Conservation (phyloP, 2,797 vertebrate genomes). For the Rhinatrema bivittatum region DNA sequence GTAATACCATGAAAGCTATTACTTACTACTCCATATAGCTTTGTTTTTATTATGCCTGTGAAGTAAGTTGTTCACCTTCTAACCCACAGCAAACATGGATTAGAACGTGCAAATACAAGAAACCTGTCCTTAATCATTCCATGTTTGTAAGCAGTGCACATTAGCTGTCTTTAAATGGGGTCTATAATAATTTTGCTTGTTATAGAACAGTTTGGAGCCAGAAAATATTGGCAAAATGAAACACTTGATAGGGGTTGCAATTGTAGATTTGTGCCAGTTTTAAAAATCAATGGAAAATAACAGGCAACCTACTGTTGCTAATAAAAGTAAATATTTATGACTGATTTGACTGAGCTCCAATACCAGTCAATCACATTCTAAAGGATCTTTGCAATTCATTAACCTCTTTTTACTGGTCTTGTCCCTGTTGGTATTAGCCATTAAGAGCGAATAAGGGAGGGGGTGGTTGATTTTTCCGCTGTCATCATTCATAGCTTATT, state of each 20-base stretch:
- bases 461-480: constrained; percentile 82
- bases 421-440: constrained; percentile 91
- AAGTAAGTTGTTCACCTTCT: no score
- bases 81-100: no score
- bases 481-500: constrained; percentile 97
- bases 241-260: constrained; percentile 55
- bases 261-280: constrained; percentile 61
- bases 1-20: no score
- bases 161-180: background rate
- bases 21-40: no score
- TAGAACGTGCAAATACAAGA: no score
- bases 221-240: constrained; percentile 54
- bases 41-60: no score
- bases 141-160: constrained; percentile 1
- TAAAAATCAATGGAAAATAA: constrained; percentile 89
- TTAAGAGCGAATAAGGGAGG: constrained; percentile 81
- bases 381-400: constrained; percentile 95
- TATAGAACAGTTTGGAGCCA: constrained; percentile 26
- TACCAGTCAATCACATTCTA: constrained; percentile 94
- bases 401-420: constrained; percentile 89
- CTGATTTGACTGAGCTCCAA: constrained; percentile 90
- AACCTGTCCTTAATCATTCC: constrained; percentile 1
- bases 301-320: constrained; percentile 80
- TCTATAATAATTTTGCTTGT: constrained; percentile 12
- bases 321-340: constrained; percentile 99